Evolutionary conservation across 2,113 vertebrate species (phyloP).

Genomic region (Cryptomyrus ogoouensis): DNA sequence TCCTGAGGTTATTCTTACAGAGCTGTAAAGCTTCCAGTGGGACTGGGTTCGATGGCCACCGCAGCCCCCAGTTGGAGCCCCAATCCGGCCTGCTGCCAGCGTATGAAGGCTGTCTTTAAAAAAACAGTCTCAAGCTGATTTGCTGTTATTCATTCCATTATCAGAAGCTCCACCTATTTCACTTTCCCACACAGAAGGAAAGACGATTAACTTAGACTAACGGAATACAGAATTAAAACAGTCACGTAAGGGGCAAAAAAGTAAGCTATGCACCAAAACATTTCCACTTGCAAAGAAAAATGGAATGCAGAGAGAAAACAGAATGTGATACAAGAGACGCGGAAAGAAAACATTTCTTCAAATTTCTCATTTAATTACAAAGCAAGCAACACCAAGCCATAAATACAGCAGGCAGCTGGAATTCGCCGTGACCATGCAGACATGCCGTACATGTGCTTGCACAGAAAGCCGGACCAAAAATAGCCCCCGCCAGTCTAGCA

Average conservation of each 20-base stretch:
- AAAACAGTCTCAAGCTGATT: not conserved
- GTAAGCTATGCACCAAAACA: not conserved
- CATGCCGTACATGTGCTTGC: not conserved
- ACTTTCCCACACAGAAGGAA: not conserved
- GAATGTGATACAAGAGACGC: not conserved
- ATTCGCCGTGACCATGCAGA: not conserved
- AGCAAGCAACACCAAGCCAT: not conserved
- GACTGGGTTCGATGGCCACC: not conserved
- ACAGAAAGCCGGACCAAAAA: not conserved
- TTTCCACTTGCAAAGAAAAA: not conserved
- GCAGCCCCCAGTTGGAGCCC: not conserved
- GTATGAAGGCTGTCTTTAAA: not conserved
- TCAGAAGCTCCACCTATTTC: not conserved
- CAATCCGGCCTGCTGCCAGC: not conserved
- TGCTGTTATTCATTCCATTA: not conserved
- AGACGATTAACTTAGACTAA: not conserved
- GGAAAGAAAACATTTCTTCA: not conserved
- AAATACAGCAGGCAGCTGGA: not conserved
- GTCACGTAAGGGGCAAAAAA: not conserved
- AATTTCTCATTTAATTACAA: not conserved
- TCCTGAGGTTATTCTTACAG: not conserved
- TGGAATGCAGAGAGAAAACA: not conserved
- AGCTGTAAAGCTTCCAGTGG: not conserved
- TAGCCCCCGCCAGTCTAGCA: not conserved
- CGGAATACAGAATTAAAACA: not conserved